Percentiles rank a stretch among this genome's conserved stretches.
Evolutionary conservation across 2,113 vertebrate species (phyloP).

Genomic region (Petromus typicus): DNA sequence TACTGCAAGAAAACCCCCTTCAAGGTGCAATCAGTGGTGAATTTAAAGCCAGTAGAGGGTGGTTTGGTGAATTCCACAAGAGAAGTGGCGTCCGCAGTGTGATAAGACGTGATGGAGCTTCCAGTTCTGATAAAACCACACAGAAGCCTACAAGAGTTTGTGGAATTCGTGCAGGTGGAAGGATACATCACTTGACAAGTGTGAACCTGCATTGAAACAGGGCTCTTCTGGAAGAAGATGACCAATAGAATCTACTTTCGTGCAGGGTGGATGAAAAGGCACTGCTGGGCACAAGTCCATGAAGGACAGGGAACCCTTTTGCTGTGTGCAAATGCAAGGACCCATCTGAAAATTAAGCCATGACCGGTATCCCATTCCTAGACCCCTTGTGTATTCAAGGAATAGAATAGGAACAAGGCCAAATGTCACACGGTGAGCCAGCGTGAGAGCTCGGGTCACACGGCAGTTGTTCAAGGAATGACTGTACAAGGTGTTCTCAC

Average conservation of each 20-base stretch:
- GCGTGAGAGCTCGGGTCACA: background rate
- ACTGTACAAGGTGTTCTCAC: background rate
- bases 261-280: background rate
- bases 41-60: background rate
- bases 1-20: background rate
- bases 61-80: background rate
- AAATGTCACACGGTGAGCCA: background rate
- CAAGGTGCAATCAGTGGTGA: background rate
- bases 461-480: background rate
- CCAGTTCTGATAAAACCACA: background rate
- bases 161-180: background rate
- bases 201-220: background rate
- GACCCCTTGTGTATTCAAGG: background rate
- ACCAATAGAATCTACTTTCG: background rate
- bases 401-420: background rate
- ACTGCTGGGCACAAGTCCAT: background rate
- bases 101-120: background rate
- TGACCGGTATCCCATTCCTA: background rate
- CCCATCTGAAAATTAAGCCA: background rate
- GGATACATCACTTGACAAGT: background rate
- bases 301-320: background rate
- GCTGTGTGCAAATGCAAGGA: background rate
- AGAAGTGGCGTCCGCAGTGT: background rate
- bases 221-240: background rate
- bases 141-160: background rate